A percentile compares a stretch with the other conserved stretches of the same genome.
phyloP scores from a whole-genome alignment of 1,140 invertebrate genomes.

The Aphidius gifuensis region DNA sequence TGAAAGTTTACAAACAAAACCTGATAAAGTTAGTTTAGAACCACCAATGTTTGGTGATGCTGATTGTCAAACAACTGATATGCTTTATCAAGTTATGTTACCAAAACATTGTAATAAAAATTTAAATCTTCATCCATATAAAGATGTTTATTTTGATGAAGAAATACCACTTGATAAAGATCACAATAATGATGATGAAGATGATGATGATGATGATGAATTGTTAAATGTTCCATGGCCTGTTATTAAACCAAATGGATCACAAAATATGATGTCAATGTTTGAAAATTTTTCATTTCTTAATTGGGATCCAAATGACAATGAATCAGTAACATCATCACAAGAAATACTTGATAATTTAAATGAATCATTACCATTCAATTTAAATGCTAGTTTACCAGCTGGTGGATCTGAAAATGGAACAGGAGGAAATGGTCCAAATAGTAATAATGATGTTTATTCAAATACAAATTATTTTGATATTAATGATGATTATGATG shows the following conservation, averaged over 20 bases:
- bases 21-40: constrained; percentile 42
- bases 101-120: constrained; percentile 37
- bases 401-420: constrained; percentile 12
- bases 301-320: constrained; percentile 36
- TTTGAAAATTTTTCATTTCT: constrained; percentile 39
- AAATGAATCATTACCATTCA: constrained; percentile 34
- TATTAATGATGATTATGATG: constrained; percentile 26
- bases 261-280: constrained; percentile 28
- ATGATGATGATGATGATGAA: no score
- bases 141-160: constrained; percentile 34
- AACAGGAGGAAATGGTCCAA: constrained; percentile 7
- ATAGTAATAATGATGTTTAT: background rate
- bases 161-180: constrained; percentile 1
- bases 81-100: constrained; percentile 41
- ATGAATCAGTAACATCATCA: background rate
- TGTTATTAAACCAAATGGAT: constrained; percentile 22
- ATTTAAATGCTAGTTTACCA: constrained; percentile 43
- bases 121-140: constrained; percentile 33
- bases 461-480: constrained; percentile 25
- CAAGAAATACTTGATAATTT: background rate
- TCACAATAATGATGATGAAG: background rate
- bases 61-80: constrained; percentile 45
- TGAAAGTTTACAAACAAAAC: constrained; percentile 48
- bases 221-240: background rate
- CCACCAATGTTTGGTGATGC: constrained; percentile 35